Percentiles rank a stretch among this genome's conserved stretches.
These are phyloP conservation scores for Drosophila setosimentum DNA, from an alignment of 2,888 invertebrate species.

Conservation along the genomic window DNA sequence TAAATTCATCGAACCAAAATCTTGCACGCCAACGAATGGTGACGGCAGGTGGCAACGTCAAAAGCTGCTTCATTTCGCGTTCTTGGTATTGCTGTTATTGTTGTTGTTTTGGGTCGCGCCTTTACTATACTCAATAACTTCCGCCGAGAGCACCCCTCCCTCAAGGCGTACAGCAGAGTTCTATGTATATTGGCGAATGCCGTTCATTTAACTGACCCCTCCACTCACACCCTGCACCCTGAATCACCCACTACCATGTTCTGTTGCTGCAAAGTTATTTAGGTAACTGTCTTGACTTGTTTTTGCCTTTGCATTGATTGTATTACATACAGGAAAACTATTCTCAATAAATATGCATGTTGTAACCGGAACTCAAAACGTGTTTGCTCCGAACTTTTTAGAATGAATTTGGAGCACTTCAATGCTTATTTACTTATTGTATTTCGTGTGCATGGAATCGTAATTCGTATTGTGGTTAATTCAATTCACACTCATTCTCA, in stretches of 20 bases:
- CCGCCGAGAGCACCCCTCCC: conserved; percentile 43
- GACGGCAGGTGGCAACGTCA: conserved; percentile 46
- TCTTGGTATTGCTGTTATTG: conserved; percentile 43
- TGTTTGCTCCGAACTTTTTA: conserved; percentile 24
- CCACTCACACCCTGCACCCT: background rate
- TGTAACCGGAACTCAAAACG: conserved; percentile 10
- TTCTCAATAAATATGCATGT: conserved; percentile 34
- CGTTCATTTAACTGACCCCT: conserved; percentile 54
- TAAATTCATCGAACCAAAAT: conserved; percentile 83
- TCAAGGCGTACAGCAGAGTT: background rate
- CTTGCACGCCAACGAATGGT: conserved; percentile 41
- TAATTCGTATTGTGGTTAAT: conserved; percentile 34
- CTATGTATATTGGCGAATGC: conserved; percentile 26
- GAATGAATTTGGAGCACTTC: conserved; percentile 6
- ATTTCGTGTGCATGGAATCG: conserved; percentile 21
- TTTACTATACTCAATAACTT: conserved; percentile 79
- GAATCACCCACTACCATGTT: background rate
- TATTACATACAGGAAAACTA: conserved; percentile 14
- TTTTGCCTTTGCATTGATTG: conserved; percentile 67
- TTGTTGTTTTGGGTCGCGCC: conserved; percentile 69
- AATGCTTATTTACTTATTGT: conserved; percentile 27
- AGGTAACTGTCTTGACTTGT: conserved; percentile 69
- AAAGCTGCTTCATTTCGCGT: conserved; percentile 4
- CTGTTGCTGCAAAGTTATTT: conserved; percentile 61
- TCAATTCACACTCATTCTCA: conserved; percentile 1